These are phyloP conservation scores for Forbesichthys agassizii DNA, from an alignment of 2,113 vertebrate species.

Conservation along the genomic window DNA sequence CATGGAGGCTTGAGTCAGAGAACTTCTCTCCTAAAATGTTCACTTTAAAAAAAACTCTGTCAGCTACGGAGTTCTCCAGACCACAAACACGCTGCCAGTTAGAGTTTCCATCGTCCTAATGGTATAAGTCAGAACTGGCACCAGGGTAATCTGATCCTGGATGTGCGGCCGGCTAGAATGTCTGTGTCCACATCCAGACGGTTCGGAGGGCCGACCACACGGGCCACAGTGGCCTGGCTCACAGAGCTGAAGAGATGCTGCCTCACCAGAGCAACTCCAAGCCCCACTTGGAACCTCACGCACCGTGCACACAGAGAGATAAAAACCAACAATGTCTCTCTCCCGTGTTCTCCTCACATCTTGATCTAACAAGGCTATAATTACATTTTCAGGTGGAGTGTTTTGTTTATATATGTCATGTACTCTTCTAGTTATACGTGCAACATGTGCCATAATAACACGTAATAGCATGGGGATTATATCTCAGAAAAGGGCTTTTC, in stretches of 20 bases:
- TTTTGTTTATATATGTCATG: conserved; percentile 51
- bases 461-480: conserved; percentile 53
- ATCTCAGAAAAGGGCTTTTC: conserved; percentile 15
- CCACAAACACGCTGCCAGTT: conserved; percentile 43
- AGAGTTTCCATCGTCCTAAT: conserved; percentile 45
- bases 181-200: conserved; percentile 57
- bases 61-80: conserved; percentile 44
- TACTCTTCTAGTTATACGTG: conserved; percentile 33
- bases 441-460: conserved; percentile 31
- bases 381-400: conserved; percentile 43
- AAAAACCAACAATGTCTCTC: conserved; percentile 16
- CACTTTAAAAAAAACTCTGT: conserved; percentile 16
- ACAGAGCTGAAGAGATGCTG: conserved; percentile 34
- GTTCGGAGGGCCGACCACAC: conserved; percentile 58
- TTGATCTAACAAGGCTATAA: conserved; percentile 55
- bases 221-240: conserved; percentile 49
- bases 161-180: conserved; percentile 48
- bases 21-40: conserved; percentile 39
- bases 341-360: conserved; percentile 34
- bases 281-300: not conserved
- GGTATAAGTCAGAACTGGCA: conserved; percentile 48
- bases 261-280: conserved; percentile 52
- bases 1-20: conserved; percentile 8
- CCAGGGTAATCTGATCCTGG: conserved; percentile 45
- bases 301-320: conserved; percentile 12